These are phyloP conservation scores for Pomacea canaliculata DNA, from an alignment of 2,888 invertebrate species.

Conservation along the genomic window DNA sequence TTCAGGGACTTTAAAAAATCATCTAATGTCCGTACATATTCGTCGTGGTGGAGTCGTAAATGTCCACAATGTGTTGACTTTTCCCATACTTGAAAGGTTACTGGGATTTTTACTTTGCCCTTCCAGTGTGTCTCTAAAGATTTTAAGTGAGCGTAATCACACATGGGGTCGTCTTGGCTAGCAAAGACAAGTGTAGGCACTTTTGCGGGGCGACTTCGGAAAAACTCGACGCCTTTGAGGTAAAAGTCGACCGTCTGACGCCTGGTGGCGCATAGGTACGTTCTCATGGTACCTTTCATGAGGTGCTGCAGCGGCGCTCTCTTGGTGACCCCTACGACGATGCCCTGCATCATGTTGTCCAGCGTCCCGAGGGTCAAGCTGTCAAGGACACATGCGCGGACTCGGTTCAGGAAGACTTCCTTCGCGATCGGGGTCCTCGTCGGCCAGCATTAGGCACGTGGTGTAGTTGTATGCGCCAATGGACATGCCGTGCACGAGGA, in stretches of 20 bases:
- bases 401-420: conserved; percentile 29
- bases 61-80: conserved; percentile 46
- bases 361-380: conserved; percentile 55
- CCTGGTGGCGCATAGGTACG: conserved; percentile 47
- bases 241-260: conserved; percentile 49
- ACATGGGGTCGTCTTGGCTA: conserved; percentile 51
- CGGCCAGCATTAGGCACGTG: conserved; percentile 37
- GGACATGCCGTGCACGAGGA: conserved; percentile 52
- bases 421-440: conserved; percentile 32
- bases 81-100: conserved; percentile 36
- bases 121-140: conserved; percentile 41
- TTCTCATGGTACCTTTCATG: conserved; percentile 32
- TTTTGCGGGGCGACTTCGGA: conserved; percentile 39
- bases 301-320: conserved; percentile 35
- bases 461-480: conserved; percentile 57
- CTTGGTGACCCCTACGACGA: conserved; percentile 38
- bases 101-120: conserved; percentile 29
- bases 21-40: conserved; percentile 33
- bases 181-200: conserved; percentile 49
- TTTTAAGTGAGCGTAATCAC: conserved; percentile 39
- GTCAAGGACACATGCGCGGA: conserved; percentile 51
- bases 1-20: conserved; percentile 25
- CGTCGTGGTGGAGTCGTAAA: conserved; percentile 33
- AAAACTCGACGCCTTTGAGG: conserved; percentile 40
- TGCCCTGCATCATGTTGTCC: conserved; percentile 47